Evolutionary conservation across 2,113 vertebrate genomes (phyloP).

Genomic region (Perognathus longimembris): DNA sequence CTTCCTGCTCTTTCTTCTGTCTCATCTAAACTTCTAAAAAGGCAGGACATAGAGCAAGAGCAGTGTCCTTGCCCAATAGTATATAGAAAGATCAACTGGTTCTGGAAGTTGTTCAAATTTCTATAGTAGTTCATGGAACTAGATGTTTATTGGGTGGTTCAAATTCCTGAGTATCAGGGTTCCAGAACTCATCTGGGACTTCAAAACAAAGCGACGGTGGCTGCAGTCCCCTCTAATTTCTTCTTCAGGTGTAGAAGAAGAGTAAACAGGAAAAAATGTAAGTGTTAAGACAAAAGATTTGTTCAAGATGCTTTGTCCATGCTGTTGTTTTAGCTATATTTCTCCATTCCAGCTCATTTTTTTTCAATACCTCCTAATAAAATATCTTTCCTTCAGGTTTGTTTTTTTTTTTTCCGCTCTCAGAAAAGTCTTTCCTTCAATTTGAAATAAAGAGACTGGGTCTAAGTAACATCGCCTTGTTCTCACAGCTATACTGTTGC

Average conservation of each 20-base stretch:
- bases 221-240: background rate
- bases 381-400: background rate
- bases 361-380: background rate
- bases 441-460: too few relatives aligned
- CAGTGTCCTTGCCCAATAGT: background rate
- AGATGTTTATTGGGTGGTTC: background rate
- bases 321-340: background rate
- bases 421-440: too few relatives aligned
- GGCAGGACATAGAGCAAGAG: background rate
- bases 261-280: background rate
- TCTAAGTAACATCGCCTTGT: too few relatives aligned
- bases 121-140: background rate
- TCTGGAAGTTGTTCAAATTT: background rate
- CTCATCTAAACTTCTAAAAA: background rate
- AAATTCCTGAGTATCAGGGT: background rate
- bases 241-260: background rate
- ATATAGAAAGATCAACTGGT: background rate
- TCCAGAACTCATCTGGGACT: background rate
- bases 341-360: conserved; percentile 1
- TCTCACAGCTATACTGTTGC: too few relatives aligned
- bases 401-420: too few relatives aligned
- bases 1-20: background rate
- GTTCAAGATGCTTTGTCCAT: background rate
- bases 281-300: background rate
- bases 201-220: background rate